Base-by-base conservation (phyloP, 2,797 vertebrate genomes). In the Parotocinclus haroldoi region DNA sequence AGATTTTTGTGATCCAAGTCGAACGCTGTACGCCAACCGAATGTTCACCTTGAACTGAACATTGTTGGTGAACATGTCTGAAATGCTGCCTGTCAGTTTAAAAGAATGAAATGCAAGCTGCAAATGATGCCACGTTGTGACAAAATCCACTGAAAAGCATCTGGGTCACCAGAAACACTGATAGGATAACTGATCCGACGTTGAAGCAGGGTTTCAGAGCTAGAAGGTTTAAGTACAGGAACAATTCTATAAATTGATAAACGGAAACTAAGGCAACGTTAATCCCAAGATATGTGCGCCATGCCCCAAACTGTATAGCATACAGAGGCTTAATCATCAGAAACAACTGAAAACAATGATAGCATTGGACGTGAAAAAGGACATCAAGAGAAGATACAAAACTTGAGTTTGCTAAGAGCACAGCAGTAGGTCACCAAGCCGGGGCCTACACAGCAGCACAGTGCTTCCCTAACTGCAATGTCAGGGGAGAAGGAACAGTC, bases 391-490 rank as follows among this genome's bases (percentile, higher is more conserved):
- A 73, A 82, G 78, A 85, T 83, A 85, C 78, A 85, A 84, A 83
- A 86, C 44, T 36, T 40, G 5, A 14, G 2, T n/a, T 14, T 50
- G 48, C 70, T 83, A 83, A 84, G 81, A 83, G 86, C 87, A 87
- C 84, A 88, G 84, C 86, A 88, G 84, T 82, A 83, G 76, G 81
- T 79, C 85, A 10, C 42, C 17, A 16, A 82, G 83, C 85, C 85
- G 85, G 82, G 83, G 84, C 85, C 86, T 78, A 75, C 84, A 87
- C 89, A 91, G 89, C 89, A 91, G 89, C 88, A 87, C 80, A 79
- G 83, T 83, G 78, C 77, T 40, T 82, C 72, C 76, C 84, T 48
- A n/a, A 48, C 55, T 40, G 64, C 76, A 80, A 80, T 81, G 83
- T 80, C 82, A 78, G 71, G 81, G 79, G 80, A 62, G 68, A 65